A percentile compares a stretch with the other conserved stretches of the same genome.
Conservation (phyloP, 2,797 vertebrate species). For the Pempheris klunzingeri region DNA sequence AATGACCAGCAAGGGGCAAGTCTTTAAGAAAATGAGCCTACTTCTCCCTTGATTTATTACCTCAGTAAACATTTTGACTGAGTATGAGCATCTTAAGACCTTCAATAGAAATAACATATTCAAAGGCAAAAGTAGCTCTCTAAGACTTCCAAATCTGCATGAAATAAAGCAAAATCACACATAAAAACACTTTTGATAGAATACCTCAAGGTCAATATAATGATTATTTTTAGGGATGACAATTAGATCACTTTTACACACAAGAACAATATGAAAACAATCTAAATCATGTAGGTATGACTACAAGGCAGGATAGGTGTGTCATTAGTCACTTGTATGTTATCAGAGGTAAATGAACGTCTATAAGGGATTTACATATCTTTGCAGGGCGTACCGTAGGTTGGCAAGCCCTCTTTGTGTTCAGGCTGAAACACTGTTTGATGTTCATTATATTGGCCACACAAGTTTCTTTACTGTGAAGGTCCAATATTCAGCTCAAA, state of each 20-base stretch:
- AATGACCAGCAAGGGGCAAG: too few species aligned
- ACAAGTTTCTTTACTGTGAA: background rate
- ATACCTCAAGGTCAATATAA: background rate
- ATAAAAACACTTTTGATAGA: background rate
- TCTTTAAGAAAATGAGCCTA: too few species aligned
- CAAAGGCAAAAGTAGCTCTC: background rate
- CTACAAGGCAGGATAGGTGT: too few species aligned
- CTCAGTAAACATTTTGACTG: too few species aligned
- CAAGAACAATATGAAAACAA: accelerated
- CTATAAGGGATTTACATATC: background rate
- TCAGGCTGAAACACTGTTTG: constrained; percentile 15
- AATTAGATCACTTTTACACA: background rate
- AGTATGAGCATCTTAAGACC: background rate
- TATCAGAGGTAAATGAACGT: background rate
- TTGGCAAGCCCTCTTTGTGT: background rate
- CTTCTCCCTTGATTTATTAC: too few species aligned
- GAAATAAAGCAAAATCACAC: background rate
- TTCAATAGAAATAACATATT: background rate
- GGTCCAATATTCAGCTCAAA: background rate
- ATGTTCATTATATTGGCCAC: background rate
- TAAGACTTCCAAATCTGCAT: background rate
- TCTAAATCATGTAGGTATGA: background rate
- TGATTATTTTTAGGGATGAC: background rate
- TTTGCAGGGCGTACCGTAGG: background rate
- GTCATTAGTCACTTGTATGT: too few species aligned